Evolutionary conservation across 2,888 invertebrate genomes (phyloP).

Genomic region (Aspidiotus rigidus): DNA sequence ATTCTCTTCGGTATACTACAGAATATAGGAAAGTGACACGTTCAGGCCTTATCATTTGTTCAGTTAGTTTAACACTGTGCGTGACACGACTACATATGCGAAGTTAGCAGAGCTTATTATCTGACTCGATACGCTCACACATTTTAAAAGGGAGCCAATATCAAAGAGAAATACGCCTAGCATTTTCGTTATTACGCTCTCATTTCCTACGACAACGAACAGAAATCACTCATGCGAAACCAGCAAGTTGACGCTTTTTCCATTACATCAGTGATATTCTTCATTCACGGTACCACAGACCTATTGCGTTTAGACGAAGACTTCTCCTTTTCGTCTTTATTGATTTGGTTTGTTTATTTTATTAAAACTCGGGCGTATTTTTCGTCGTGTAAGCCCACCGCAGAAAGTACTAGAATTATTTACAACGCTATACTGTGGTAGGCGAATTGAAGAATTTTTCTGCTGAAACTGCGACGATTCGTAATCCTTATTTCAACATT

Average conservation of each 20-base stretch:
- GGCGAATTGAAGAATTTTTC: too few species aligned
- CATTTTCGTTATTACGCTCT: slow-evolving; percentile 5
- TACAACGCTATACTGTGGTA: too few species aligned
- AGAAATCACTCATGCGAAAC: slow-evolving; percentile 32
- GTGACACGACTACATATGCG: slow-evolving; percentile 28
- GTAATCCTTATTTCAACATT: too few species aligned
- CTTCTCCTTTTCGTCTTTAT: too few species aligned
- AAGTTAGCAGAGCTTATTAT: slow-evolving; percentile 27
- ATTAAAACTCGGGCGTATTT: too few species aligned
- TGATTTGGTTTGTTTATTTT: too few species aligned
- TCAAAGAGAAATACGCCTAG: slow-evolving; percentile 17
- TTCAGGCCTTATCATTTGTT: slow-evolving; percentile 31
- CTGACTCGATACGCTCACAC: slow-evolving; percentile 22
- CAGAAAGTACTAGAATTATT: too few species aligned
- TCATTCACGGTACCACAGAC: not conserved
- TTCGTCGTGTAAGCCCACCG: too few species aligned
- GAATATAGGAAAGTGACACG: slow-evolving; percentile 25
- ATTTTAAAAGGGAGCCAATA: not conserved
- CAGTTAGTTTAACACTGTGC: slow-evolving; percentile 31
- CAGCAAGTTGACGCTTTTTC: slow-evolving; percentile 31
- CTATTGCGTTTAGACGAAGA: too few species aligned
- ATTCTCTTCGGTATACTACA: too few species aligned
- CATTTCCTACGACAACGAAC: slow-evolving; percentile 17
- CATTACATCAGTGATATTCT: slow-evolving; percentile 26
- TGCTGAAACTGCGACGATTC: too few species aligned